Base-by-base conservation (phyloP, 2,113 vertebrate genomes). In the Hiodon alosoides region DNA sequence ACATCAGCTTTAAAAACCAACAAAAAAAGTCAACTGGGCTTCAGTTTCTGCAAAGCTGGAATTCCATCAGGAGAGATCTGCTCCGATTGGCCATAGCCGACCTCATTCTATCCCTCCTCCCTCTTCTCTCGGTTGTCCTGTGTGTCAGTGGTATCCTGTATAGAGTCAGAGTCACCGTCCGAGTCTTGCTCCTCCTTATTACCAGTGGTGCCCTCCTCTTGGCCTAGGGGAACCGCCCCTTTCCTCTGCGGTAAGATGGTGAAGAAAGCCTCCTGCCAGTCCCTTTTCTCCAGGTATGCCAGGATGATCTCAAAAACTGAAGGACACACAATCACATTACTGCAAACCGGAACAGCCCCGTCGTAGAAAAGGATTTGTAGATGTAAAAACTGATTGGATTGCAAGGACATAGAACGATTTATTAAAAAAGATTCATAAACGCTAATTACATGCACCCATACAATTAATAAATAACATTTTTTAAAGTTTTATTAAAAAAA, bases 221-320 rank as follows among this genome's bases (percentile, higher is more conserved):
- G 81, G 68, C 80, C 87, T 60, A 96, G 72, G 31, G 95, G 91
- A 16, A 95, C 81, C 0, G 94, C 96, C 69, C 96, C 95, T 84
- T 99, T 99, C 76, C 97, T 89, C 16, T 91, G 95, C 17, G 97
- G 97, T 78, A 99, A 86, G 14, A 99, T 85, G 7, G 89, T 93
- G 75, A 97, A 98, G 87, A 99, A 98, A 10, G 97, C 95, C 66
- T 98, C 94, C 81, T 93, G 87, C 97, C 97, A 99, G 86, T 93
- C 90, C 81, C 84, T 88, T 80, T 94, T 96, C 80, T 98, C 93
- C 85, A 98, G 81, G 67, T 93, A 99, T 0, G 92, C 91, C 79
- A 99, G 90, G 77, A 99, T 92, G 81, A 99, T 99, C 85, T 99
- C 97, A 89, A 98, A 98, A 77, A 99, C 97, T 98, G 90, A 62